These are phyloP conservation scores for Psittacara wagleri DNA, from an alignment of 2,113 vertebrate species.

Conservation along the genomic window DNA sequence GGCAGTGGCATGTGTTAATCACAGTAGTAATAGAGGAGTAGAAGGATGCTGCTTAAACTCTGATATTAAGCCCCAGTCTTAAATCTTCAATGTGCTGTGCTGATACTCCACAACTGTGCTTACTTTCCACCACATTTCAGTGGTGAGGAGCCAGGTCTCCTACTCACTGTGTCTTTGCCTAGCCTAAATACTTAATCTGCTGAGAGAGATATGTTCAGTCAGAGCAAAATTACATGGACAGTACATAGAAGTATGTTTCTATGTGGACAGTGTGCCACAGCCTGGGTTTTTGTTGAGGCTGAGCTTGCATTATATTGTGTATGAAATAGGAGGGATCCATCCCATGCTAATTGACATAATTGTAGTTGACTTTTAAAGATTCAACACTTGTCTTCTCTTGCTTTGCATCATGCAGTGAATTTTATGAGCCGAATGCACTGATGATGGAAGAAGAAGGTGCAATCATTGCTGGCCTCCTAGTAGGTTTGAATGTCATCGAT, in stretches of 20 bases:
- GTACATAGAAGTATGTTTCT: accelerated
- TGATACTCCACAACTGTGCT: accelerated
- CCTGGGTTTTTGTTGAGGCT: neutral
- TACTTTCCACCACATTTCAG: neutral
- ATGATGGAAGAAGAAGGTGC: conserved; percentile 99
- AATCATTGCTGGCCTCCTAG: conserved; percentile 93
- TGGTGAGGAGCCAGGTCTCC: neutral
- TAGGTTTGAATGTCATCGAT: conserved; percentile 97
- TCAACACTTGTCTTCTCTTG: neutral
- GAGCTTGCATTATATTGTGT: neutral
- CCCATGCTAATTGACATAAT: accelerated
- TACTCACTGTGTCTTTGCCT: neutral
- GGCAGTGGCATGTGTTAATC: neutral
- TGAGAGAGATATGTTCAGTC: neutral
- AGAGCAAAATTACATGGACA: neutral
- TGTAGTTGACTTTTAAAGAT: neutral
- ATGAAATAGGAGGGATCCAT: neutral
- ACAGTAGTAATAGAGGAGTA: too few relatives aligned
- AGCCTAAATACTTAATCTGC: neutral
- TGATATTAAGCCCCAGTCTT: neutral
- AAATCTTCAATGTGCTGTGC: neutral
- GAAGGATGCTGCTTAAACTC: neutral
- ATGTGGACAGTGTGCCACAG: accelerated
- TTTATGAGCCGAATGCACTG: conserved; percentile 94
- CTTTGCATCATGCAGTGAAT: conserved; percentile 81